These are phyloP conservation scores for Drosophila birchii DNA, from an alignment of 2,888 invertebrate species.

Conservation along the genomic window DNA sequence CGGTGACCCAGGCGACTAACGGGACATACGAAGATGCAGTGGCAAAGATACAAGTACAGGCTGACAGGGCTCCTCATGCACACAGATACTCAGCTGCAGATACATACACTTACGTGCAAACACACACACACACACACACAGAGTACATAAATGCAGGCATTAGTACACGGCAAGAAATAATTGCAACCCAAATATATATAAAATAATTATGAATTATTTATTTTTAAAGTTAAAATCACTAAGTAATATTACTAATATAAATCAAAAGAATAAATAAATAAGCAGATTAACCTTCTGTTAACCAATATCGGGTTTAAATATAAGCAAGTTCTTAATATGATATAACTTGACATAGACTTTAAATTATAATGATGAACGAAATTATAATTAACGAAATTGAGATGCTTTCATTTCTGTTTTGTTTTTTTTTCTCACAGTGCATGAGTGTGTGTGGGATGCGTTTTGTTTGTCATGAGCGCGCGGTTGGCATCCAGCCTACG, in stretches of 20 bases:
- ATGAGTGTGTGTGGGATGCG: slow-evolving; percentile 39
- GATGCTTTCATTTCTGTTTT: not conserved
- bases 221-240: not conserved
- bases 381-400: too few relatives aligned
- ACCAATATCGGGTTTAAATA: too few relatives aligned
- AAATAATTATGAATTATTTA: not conserved
- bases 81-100: slow-evolving; percentile 27
- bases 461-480: slow-evolving; percentile 49
- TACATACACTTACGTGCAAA: slow-evolving; percentile 12
- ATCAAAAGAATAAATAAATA: too few relatives aligned
- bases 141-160: slow-evolving; percentile 32
- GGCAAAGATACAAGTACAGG: slow-evolving; percentile 60
- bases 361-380: too few relatives aligned
- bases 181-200: not conserved
- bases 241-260: not conserved
- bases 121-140: slow-evolving; percentile 9
- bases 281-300: too few relatives aligned
- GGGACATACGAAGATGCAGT: slow-evolving; percentile 59
- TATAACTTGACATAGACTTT: too few relatives aligned
- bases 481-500: slow-evolving; percentile 45
- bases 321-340: too few relatives aligned
- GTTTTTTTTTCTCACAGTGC: not conserved
- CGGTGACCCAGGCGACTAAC: slow-evolving; percentile 43
- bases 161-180: slow-evolving; percentile 21
- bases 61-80: slow-evolving; percentile 41